Conservation (phyloP, 2,113 vertebrate species). For the Zosterops borbonicus region DNA sequence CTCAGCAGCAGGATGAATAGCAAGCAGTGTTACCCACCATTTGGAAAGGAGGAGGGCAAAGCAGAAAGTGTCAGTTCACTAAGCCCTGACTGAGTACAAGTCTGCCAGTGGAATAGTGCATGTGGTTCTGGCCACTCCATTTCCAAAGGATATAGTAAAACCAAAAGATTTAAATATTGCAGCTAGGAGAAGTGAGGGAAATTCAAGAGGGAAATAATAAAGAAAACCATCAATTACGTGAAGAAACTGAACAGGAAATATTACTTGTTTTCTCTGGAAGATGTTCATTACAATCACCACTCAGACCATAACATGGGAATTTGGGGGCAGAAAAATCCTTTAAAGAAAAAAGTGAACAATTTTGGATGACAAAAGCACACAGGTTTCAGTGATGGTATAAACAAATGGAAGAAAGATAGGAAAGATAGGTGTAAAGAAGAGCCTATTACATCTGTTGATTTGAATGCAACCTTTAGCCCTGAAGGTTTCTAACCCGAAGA, state of each 20-base stretch:
- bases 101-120: neutral
- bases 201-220: neutral
- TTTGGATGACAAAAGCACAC: neutral
- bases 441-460: neutral
- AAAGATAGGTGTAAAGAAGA: neutral
- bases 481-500: neutral
- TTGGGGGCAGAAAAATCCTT: neutral
- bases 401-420: neutral
- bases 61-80: rapidly evolving
- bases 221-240: neutral
- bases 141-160: neutral
- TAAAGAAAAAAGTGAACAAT: neutral
- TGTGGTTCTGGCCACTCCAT: neutral
- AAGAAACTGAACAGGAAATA: neutral
- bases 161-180: neutral
- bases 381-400: neutral
- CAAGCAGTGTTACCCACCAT: neutral
- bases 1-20: neutral
- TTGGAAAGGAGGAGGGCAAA: neutral
- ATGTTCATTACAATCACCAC: neutral
- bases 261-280: neutral
- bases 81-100: neutral
- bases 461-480: neutral
- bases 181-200: neutral
- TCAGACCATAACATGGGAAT: neutral